A percentile compares a stretch with the other conserved stretches of the same genome.
These are phyloP conservation scores for Polypterus senegalus DNA, from an alignment of 2,113 vertebrate genomes.

Conservation along the genomic window DNA sequence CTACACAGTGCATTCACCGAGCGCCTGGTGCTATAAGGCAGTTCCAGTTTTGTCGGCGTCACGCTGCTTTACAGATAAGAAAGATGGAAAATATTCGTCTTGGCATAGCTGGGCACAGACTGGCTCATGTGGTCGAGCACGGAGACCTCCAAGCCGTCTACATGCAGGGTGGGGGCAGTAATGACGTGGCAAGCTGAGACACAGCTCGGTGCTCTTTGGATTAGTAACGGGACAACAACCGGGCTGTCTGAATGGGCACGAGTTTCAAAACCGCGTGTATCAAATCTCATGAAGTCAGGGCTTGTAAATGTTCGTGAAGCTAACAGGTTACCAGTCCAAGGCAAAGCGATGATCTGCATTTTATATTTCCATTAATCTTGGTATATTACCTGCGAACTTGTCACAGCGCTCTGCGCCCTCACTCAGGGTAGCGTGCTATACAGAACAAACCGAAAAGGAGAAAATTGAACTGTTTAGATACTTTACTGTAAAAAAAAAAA, in stretches of 20 bases:
- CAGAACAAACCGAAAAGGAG: too few relatives aligned
- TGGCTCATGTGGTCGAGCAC: slow-evolving; percentile 17
- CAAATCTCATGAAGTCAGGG: slow-evolving; percentile 1
- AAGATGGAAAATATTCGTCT: slow-evolving; percentile 15
- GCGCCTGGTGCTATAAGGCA: slow-evolving; percentile 9
- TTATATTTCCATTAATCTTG: not conserved
- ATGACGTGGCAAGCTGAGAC: slow-evolving; percentile 27
- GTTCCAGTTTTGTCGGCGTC: slow-evolving; percentile 20
- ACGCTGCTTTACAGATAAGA: slow-evolving; percentile 24
- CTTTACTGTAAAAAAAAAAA: too few relatives aligned
- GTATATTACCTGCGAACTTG: too few relatives aligned
- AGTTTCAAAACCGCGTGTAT: slow-evolving; percentile 24
- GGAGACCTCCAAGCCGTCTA: slow-evolving; percentile 17
- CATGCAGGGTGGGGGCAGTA: slow-evolving; percentile 3
- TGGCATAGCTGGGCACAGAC: slow-evolving; percentile 20
- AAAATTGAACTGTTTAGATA: too few relatives aligned
- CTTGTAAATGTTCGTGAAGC: not conserved
- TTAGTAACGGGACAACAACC: slow-evolving; percentile 27
- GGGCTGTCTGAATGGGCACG: slow-evolving; percentile 27
- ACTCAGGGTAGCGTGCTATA: too few relatives aligned
- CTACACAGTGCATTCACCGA: too few relatives aligned
- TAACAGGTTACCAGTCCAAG: not conserved
- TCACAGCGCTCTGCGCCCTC: too few relatives aligned
- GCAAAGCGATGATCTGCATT: not conserved
- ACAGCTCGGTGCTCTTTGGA: slow-evolving; percentile 29